Conservation (phyloP, 2,113 vertebrate genomes). For the Platanista minor region DNA sequence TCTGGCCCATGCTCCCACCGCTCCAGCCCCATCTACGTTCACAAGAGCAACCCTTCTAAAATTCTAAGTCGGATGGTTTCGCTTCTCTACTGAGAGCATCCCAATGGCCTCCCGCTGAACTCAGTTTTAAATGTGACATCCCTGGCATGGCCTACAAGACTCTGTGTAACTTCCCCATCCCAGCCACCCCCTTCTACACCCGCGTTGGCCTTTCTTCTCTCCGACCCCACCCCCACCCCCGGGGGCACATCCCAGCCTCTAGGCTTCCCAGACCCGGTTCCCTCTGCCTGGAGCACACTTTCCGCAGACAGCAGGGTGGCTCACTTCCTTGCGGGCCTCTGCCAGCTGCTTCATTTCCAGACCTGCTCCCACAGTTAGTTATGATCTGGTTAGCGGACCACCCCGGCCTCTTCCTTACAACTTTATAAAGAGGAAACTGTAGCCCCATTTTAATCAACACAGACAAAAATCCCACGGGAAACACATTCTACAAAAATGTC, state of each 20-base stretch:
- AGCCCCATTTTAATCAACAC: neutral
- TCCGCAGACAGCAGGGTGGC: accelerated
- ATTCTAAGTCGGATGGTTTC: accelerated
- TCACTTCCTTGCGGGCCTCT: neutral
- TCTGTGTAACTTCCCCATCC: accelerated
- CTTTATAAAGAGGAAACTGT: neutral
- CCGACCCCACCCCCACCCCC: no score
- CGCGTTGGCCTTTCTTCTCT: neutral
- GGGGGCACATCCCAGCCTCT: neutral
- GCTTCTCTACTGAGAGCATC: neutral
- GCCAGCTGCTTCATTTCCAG: neutral
- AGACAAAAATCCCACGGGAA: neutral
- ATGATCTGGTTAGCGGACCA: accelerated
- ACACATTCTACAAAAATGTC: neutral
- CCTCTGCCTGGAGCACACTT: neutral
- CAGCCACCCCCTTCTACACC: accelerated
- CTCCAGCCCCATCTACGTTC: neutral
- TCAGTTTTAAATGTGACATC: neutral
- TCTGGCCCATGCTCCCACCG: accelerated
- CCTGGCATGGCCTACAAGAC: accelerated
- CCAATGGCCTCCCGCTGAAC: neutral
- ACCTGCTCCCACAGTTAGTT: neutral
- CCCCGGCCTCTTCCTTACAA: no score
- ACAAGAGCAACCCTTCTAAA: neutral
- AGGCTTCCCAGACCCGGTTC: neutral